These are phyloP conservation scores for Eupeodes corollae DNA, from an alignment of 1,140 invertebrate species.

Conservation along the genomic window DNA sequence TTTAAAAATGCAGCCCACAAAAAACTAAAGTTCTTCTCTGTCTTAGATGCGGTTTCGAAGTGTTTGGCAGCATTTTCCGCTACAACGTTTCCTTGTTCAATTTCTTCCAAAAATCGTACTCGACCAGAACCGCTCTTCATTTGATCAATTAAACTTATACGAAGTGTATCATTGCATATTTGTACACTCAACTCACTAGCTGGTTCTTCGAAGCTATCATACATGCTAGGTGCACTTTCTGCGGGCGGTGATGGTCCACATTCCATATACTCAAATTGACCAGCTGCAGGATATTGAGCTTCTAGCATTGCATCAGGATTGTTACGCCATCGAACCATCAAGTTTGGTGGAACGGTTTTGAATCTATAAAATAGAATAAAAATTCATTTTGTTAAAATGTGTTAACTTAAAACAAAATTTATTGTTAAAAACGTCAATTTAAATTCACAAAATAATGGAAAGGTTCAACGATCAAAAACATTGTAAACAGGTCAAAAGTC, in stretches of 20 bases:
- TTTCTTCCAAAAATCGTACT: conserved; percentile 53
- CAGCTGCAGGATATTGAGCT: conserved; percentile 50
- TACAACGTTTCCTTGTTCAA: conserved; percentile 52
- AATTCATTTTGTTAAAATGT: background rate
- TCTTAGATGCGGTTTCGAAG: conserved; percentile 44
- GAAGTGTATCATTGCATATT: conserved; percentile 60
- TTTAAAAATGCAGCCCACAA: conserved; percentile 60
- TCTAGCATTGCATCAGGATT: conserved; percentile 50
- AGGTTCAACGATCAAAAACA: too few relatives aligned
- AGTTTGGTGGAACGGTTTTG: conserved; percentile 37
- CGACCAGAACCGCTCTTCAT: conserved; percentile 53
- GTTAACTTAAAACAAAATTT: too few relatives aligned
- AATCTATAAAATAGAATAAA: conserved; percentile 16
- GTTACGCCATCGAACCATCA: conserved; percentile 38
- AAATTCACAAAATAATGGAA: too few relatives aligned
- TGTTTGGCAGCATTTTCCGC: conserved; percentile 42
- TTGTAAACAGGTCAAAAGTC: too few relatives aligned
- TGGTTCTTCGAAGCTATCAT: conserved; percentile 60
- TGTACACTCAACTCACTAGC: conserved; percentile 57
- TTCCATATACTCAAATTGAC: conserved; percentile 58
- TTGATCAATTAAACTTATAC: conserved; percentile 56
- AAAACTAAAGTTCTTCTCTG: conserved; percentile 55
- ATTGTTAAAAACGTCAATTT: too few relatives aligned
- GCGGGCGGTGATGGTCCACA: conserved; percentile 59
- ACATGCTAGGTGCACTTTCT: conserved; percentile 58